Evolutionary conservation across 2,888 invertebrate species (phyloP), one percentile per base, ranked within the genome.

Genomic region (Campopleginae sp.): DNA sequence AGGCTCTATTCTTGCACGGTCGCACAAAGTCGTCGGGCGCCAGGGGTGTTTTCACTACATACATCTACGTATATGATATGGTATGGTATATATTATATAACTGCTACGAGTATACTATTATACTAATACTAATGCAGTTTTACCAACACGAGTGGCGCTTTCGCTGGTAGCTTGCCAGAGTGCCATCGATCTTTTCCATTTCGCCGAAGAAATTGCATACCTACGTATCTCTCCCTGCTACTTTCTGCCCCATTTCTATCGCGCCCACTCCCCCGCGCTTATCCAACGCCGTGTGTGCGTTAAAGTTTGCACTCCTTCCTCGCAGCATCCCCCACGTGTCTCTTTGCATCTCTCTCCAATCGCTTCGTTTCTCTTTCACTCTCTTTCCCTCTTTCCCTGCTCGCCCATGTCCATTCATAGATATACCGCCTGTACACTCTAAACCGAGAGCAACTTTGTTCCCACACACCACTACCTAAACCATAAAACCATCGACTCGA

Each of bases 101-200:
- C 51, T 42, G 51, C 76, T 4, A 48, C 58, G 58, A 23, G 33
- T 19, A 54, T 63, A 51, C 51, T 51, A 51, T 51, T 17, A 51
- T 19, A 63, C 38, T 63, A 63, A 31, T 63, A 63, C 63, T 38
- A 63, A 31, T 63, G 63, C n/a, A 33, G 8, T 38, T 63, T 12
- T 38, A 54, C 71, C 27, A 31, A 75, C 54, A 68, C 58, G 42
- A 74, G 65, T 58, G 12, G 23, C 31, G 46, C 71, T 46, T 72
- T 31, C n/a, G 80, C 54, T 87, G 90, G 87, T 89, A 82, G 78
- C 61, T 84, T 89, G 90, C 88, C 90, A 90, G 89, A 88, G 86
- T 87, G 86, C 79, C 89, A 89, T 90, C 90, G 90, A 90, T 90
- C 89, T 87, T 76, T 89, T 89, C 86, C 88, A 88, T 85, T 85